phyloP scores from a whole-genome alignment of 2,113 vertebrate genomes.

The Sinocyclocheilus grahami region DNA sequence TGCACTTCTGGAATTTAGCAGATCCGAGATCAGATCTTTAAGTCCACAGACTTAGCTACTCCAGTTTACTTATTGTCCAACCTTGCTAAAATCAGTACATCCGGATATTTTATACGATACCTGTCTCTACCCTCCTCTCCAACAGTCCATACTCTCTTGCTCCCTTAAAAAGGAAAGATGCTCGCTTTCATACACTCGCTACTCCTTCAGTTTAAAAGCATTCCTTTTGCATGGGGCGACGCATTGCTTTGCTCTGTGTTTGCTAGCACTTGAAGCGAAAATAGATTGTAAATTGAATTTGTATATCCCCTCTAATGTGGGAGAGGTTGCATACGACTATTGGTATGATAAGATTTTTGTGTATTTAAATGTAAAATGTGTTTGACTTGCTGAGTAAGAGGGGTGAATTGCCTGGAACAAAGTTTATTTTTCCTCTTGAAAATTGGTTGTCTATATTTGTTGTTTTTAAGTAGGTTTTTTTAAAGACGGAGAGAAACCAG shows the following conservation, averaged over 20 bases:
- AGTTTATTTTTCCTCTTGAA: slow-evolving; percentile 33
- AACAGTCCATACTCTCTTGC: neutral
- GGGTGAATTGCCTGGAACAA: slow-evolving; percentile 32
- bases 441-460: slow-evolving; percentile 54
- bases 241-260: slow-evolving; percentile 16
- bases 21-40: slow-evolving; percentile 1
- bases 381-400: slow-evolving; percentile 10
- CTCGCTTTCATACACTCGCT: no score
- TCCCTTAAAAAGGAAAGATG: no score
- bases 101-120: neutral
- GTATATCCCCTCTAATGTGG: slow-evolving; percentile 22
- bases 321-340: slow-evolving; percentile 20
- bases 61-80: neutral
- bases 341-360: slow-evolving; percentile 23
- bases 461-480: slow-evolving; percentile 45
- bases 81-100: neutral
- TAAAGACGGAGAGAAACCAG: neutral
- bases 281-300: slow-evolving; percentile 31
- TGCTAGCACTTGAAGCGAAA: slow-evolving; percentile 37
- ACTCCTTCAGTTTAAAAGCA: slow-evolving; percentile 10
- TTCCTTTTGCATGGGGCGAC: slow-evolving; percentile 38
- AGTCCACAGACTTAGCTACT: neutral
- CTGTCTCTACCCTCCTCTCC: neutral
- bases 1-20: neutral
- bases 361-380: slow-evolving; percentile 43